Base-by-base conservation (phyloP, 2,113 vertebrate species). In the Chloebia gouldiae region DNA sequence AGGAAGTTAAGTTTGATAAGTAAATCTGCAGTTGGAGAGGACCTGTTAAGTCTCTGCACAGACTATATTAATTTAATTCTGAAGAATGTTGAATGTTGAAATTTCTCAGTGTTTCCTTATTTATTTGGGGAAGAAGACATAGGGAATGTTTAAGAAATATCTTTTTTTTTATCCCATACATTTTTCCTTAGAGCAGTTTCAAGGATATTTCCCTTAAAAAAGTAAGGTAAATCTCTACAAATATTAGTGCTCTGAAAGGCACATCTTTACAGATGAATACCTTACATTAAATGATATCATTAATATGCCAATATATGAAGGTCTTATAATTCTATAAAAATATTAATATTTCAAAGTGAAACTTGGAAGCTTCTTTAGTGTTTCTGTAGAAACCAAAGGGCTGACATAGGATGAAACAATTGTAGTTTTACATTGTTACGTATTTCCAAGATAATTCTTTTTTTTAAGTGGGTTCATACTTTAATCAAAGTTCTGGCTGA, bases 321-420 rank as follows among this genome's bases (percentile, higher is more conserved):
- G 4, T 80, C 44, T 73, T 84, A 10, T 11, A 60, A 68, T 81
- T 47, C 37, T 91, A 31, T 61, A 37, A 88, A 72, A n/a, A 27
- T 37, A 49, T n/a, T 68, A 19, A 11, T 93, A 21, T 94, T 97
- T 91, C 60, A 80, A 82, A 93, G 31, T 76, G 23, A 94, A 95
- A 51, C 25, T 81, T 83, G 47, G 8, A 27, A 42, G 21, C 73
- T 75, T 85, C 66, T 72, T 9, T 64, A 35, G 23, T 5, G 11
- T 96, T 95, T 12, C 54, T 42, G 49, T 49, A 50, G 59, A 93
- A 95, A 72, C 49, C 22, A 54, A 42, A 71, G 11, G n/a, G 7
- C 13, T 80, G 33, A 11, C 65, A 75, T 5, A 59, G 30, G 61
- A 66, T 63, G 56, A 33, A 93, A 57, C 44, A 71, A 54, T 33